These are phyloP conservation scores for Hemitrygon akajei DNA, from an alignment of 2,797 vertebrate species.

Conservation along the genomic window DNA sequence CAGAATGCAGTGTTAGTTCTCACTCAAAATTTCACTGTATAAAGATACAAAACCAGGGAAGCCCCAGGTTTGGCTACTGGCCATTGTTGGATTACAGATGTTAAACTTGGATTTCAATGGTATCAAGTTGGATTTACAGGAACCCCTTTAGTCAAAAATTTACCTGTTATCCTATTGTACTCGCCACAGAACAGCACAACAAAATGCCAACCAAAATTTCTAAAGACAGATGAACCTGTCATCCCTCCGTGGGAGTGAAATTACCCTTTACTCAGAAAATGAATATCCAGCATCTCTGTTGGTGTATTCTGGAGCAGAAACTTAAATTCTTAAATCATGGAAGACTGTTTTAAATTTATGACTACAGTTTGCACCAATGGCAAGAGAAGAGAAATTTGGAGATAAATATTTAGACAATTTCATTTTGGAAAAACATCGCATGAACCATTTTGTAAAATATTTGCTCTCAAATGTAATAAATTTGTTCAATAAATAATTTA, in stretches of 20 bases:
- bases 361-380: neutral
- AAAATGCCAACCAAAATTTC: neutral
- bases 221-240: neutral
- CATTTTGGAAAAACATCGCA: neutral
- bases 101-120: neutral
- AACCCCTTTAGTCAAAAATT: neutral
- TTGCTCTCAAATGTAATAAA: neutral
- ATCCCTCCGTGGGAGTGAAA: neutral
- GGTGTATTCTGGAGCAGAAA: neutral
- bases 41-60: no score
- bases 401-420: slow-evolving; percentile 31
- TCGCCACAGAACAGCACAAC: neutral
- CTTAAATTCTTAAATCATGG: neutral
- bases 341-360: neutral
- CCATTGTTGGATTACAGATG: no score
- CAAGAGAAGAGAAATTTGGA: neutral
- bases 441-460: neutral
- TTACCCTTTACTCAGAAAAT: neutral
- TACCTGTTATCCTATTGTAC: neutral
- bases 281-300: neutral
- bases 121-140: neutral
- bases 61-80: no score
- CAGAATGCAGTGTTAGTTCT: no score
- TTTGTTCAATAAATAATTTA: slow-evolving; percentile 30
- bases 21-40: no score